Percentiles rank a stretch among this genome's conserved stretches.
Evolutionary conservation across 2,888 invertebrate species (phyloP).

Genomic region (Xiphydria camelus): DNA sequence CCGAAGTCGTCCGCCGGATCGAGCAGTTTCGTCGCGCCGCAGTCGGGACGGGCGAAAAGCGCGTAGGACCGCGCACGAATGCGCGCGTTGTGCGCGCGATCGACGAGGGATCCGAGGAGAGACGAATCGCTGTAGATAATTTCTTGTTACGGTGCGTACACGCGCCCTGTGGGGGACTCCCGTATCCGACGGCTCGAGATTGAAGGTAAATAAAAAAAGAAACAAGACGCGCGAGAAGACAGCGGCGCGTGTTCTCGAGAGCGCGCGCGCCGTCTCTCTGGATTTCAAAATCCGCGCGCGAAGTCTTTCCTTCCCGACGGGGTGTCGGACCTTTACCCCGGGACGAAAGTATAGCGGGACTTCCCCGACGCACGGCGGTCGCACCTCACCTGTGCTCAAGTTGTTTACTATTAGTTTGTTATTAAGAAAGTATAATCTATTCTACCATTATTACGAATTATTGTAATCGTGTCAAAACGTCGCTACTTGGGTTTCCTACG

Average conservation of each 20-base stretch:
- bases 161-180: background rate
- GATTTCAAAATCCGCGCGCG: too few relatives aligned
- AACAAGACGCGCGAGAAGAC: background rate
- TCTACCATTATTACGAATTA: constrained; percentile 32
- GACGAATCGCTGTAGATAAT: constrained; percentile 42
- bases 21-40: too few relatives aligned
- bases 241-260: background rate
- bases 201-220: background rate
- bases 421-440: constrained; percentile 35
- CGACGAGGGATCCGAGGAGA: constrained; percentile 7
- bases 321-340: too few relatives aligned
- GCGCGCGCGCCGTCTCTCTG: too few relatives aligned
- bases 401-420: constrained; percentile 54
- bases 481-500: constrained; percentile 13
- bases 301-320: too few relatives aligned
- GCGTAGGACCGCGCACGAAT: background rate
- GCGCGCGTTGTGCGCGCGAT: background rate
- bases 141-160: constrained; percentile 42
- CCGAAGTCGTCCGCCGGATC: too few relatives aligned
- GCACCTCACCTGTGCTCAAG: constrained; percentile 53
- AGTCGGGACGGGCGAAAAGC: too few relatives aligned
- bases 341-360: too few relatives aligned
- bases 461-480: constrained; percentile 26
- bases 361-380: constrained; percentile 24
- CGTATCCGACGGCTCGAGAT: background rate